Conservation (phyloP, 2,113 vertebrate species). For the Micronisus gabar region DNA sequence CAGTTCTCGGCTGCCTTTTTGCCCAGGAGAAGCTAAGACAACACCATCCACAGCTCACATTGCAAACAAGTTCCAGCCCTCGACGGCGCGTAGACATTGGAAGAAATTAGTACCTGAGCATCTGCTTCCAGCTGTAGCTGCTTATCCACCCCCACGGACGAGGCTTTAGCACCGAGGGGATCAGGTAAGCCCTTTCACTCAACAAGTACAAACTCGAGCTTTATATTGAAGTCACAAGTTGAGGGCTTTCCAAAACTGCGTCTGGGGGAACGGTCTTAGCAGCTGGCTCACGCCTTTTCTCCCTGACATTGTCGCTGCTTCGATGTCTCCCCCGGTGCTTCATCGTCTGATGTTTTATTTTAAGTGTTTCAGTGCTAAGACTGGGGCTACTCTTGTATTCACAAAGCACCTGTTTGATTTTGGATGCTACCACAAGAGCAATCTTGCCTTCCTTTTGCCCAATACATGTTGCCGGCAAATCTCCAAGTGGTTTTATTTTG, state of each 20-base stretch:
- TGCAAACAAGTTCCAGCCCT: not conserved
- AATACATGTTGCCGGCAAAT: fast-evolving
- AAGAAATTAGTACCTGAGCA: not conserved
- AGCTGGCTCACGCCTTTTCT: not conserved
- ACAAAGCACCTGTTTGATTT: not conserved
- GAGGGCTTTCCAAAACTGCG: not conserved
- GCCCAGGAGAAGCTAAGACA: not conserved
- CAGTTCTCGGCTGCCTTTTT: not conserved
- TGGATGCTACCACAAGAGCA: fast-evolving
- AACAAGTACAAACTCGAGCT: not conserved
- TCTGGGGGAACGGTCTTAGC: not conserved
- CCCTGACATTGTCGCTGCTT: too few relatives aligned
- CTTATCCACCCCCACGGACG: not conserved
- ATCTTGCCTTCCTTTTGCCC: not conserved
- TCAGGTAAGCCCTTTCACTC: not conserved
- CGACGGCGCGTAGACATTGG: fast-evolving
- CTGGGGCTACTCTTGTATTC: not conserved
- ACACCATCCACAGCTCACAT: not conserved
- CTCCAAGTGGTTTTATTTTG: not conserved
- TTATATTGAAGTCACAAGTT: not conserved
- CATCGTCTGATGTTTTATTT: not conserved
- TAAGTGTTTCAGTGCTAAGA: not conserved
- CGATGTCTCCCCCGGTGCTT: fast-evolving
- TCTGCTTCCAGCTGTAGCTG: not conserved
- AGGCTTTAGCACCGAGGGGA: not conserved